These are phyloP conservation scores for Neogobius melanostomus DNA, from an alignment of 2,113 vertebrate genomes.

Conservation along the genomic window DNA sequence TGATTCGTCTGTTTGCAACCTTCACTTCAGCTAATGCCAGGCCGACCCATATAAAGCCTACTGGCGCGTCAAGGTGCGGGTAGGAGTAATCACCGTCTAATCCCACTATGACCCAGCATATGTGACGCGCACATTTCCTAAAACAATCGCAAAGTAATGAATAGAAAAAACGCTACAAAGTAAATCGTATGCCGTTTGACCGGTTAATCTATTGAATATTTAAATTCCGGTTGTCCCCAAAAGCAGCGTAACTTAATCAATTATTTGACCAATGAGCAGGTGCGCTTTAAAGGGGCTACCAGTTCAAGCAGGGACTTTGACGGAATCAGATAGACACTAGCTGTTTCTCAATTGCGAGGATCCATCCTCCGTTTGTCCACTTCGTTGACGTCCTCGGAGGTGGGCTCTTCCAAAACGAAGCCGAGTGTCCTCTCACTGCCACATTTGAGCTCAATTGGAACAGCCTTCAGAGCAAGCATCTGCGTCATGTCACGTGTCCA, in stretches of 20 bases:
- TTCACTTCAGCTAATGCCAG: conserved; percentile 36
- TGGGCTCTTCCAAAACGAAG: no score
- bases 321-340: background rate
- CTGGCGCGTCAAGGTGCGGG: conserved; percentile 14
- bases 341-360: no score
- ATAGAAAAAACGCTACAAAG: background rate
- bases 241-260: conserved; percentile 22
- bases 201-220: no score
- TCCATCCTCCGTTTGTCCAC: no score
- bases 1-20: conserved; percentile 22
- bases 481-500: no score
- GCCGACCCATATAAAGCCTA: conserved; percentile 27
- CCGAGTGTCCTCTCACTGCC: no score
- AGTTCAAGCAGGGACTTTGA: no score
- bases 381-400: no score
- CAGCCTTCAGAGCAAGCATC: no score
- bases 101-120: conserved; percentile 59
- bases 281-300: background rate
- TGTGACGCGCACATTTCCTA: conserved; percentile 11
- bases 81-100: conserved; percentile 48
- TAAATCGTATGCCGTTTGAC: no score
- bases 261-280: conserved; percentile 7
- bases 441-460: no score
- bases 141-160: background rate
- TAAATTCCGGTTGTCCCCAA: conserved; percentile 2